A percentile compares a stretch with the other conserved stretches of the same genome.
Conservation (phyloP, 2,888 invertebrate species). For the Phortica okadai region DNA sequence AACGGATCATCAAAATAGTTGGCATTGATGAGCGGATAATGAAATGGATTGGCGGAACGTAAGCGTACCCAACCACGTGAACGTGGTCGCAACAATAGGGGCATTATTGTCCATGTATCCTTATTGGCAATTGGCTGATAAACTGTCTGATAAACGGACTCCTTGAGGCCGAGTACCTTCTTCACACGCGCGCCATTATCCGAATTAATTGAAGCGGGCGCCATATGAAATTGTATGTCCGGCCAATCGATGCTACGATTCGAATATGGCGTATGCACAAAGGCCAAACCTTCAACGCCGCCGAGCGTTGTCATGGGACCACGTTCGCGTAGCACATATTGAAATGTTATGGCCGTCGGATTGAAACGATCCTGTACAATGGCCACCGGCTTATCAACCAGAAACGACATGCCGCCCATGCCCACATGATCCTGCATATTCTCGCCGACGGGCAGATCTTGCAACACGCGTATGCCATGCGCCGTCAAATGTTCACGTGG, state of each 20-base stretch:
- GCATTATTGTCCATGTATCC: constrained; percentile 88
- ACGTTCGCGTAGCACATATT: constrained; percentile 85
- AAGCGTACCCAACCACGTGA: constrained; percentile 88
- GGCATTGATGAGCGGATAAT: constrained; percentile 92
- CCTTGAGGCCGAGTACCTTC: constrained; percentile 88
- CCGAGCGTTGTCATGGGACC: constrained; percentile 93
- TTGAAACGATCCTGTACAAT: constrained; percentile 88
- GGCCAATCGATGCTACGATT: constrained; percentile 88
- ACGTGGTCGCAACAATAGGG: constrained; percentile 86
- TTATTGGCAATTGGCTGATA: constrained; percentile 88
- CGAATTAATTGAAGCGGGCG: constrained; percentile 90
- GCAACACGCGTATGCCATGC: constrained; percentile 84
- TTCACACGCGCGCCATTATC: constrained; percentile 86
- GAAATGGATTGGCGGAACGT: constrained; percentile 88
- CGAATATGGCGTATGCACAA: constrained; percentile 90
- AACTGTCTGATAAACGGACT: constrained; percentile 87
- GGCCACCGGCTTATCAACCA: constrained; percentile 89
- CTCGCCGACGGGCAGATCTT: constrained; percentile 86
- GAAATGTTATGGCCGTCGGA: constrained; percentile 87
- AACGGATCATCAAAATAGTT: constrained; percentile 91
- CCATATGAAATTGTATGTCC: constrained; percentile 95
- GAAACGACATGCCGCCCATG: constrained; percentile 82
- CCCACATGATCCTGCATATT: constrained; percentile 93
- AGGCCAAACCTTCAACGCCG: constrained; percentile 91
- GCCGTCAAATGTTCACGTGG: constrained; percentile 83